phyloP scores from a whole-genome alignment of 2,797 vertebrate genomes.

The Hybognathus amarus region DNA sequence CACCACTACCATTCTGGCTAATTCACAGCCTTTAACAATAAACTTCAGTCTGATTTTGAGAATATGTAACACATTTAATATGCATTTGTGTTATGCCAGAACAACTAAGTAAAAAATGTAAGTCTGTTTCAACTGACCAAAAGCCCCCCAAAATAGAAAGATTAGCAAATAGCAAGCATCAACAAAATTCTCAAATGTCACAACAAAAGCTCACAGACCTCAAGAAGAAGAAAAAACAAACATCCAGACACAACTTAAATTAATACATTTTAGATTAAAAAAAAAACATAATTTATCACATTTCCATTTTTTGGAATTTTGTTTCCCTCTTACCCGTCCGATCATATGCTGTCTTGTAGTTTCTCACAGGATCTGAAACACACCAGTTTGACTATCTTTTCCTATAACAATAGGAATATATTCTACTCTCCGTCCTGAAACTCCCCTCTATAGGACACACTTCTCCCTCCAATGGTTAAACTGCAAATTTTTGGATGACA shows the following conservation, averaged over 20 bases:
- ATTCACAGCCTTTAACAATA: not conserved
- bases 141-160: not conserved
- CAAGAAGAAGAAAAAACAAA: too few species aligned
- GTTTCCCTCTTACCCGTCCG: conserved; percentile 36
- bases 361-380: conserved; percentile 32
- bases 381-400: not conserved
- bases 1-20: not conserved
- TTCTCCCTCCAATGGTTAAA: not conserved
- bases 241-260: not conserved
- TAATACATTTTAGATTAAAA: too few species aligned
- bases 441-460: not conserved
- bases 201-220: not conserved
- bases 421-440: not conserved
- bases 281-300: not conserved
- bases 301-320: not conserved
- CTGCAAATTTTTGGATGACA: not conserved
- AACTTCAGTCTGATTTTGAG: not conserved
- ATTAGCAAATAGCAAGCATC: not conserved
- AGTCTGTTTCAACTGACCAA: not conserved
- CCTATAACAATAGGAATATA: not conserved
- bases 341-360: not conserved
- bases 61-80: not conserved
- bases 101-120: not conserved
- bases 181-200: not conserved
- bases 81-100: not conserved